These are phyloP conservation scores for Xylota segnis DNA, from an alignment of 2,888 invertebrate genomes.

Conservation along the genomic window DNA sequence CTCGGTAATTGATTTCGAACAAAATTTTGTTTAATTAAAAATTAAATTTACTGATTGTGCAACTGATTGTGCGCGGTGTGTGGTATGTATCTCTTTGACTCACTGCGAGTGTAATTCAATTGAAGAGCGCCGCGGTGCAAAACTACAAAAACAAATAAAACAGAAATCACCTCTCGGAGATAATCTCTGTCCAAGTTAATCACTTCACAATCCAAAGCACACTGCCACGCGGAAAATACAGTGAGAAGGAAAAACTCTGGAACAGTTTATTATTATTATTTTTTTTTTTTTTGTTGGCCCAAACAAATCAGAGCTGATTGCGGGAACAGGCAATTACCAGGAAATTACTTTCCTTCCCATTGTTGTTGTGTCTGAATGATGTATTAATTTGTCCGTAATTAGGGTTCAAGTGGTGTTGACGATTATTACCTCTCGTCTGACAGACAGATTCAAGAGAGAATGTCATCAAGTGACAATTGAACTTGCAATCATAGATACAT, in stretches of 20 bases:
- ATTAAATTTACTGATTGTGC: slow-evolving; percentile 56
- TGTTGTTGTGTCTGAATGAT: slow-evolving; percentile 33
- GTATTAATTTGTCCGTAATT: slow-evolving; percentile 69
- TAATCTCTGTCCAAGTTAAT: slow-evolving; percentile 52
- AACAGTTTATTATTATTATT: neutral
- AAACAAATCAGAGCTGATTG: slow-evolving; percentile 67
- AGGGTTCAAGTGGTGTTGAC: slow-evolving; percentile 68
- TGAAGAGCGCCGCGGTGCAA: neutral
- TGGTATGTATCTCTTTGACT: slow-evolving; percentile 13
- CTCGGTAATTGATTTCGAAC: slow-evolving; percentile 33
- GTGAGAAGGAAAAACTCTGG: slow-evolving; percentile 31
- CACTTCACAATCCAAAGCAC: slow-evolving; percentile 55
- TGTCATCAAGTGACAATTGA: slow-evolving; percentile 46
- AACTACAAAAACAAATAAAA: slow-evolving; percentile 10
- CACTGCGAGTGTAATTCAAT: slow-evolving; percentile 61
- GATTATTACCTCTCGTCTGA: slow-evolving; percentile 30
- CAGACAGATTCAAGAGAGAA: neutral
- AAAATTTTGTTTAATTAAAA: slow-evolving; percentile 40
- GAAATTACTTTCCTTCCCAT: slow-evolving; percentile 23
- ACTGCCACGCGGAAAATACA: slow-evolving; percentile 44
- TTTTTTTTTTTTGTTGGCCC: neutral
- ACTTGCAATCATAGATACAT: slow-evolving; percentile 24
- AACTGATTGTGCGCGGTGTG: slow-evolving; percentile 40
- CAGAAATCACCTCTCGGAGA: slow-evolving; percentile 28
- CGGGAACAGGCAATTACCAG: slow-evolving; percentile 49